A percentile compares a stretch with the other conserved stretches of the same genome.
These are phyloP conservation scores for Indicator maculatus DNA, from an alignment of 2,113 vertebrate genomes.

Conservation along the genomic window DNA sequence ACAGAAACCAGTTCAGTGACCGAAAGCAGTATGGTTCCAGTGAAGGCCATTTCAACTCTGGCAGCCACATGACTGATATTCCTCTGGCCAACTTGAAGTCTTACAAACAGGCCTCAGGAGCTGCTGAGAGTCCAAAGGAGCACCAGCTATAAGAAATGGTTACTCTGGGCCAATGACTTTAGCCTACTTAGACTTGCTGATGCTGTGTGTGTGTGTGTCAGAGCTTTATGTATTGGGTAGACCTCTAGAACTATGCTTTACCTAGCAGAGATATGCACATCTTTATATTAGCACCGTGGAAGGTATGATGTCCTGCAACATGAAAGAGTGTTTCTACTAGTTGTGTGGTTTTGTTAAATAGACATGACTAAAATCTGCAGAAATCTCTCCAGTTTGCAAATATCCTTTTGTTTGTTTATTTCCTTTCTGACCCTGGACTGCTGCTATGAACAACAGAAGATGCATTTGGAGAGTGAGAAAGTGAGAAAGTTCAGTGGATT, in stretches of 20 bases:
- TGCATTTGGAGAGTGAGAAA: constrained; percentile 71
- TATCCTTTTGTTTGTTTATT: constrained; percentile 27
- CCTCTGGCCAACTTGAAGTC: constrained; percentile 96
- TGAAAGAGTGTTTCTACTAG: constrained; percentile 76
- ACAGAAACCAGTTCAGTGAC: constrained; percentile 93
- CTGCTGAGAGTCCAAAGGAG: constrained; percentile 92
- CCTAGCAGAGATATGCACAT: constrained; percentile 84
- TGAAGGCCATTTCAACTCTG: constrained; percentile 90
- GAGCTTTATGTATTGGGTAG: constrained; percentile 88
- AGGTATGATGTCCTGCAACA: constrained; percentile 67
- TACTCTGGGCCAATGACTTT: constrained; percentile 75
- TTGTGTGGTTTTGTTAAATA: constrained; percentile 75
- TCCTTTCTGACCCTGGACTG: constrained; percentile 82
- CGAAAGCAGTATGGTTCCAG: constrained; percentile 91
- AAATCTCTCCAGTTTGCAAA: constrained; percentile 75
- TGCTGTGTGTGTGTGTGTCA: constrained; percentile 78
- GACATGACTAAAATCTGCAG: constrained; percentile 69
- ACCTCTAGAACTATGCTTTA: constrained; percentile 89
- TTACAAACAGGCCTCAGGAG: constrained; percentile 88
- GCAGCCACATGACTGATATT: constrained; percentile 92
- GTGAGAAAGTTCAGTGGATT: constrained; percentile 68
- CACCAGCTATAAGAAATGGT: constrained; percentile 92
- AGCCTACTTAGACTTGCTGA: constrained; percentile 86
- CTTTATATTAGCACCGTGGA: constrained; percentile 80
- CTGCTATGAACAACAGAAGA: constrained; percentile 83